phyloP scores from a whole-genome alignment of 2,888 invertebrate species.

The Megaustenia siamemsis region DNA sequence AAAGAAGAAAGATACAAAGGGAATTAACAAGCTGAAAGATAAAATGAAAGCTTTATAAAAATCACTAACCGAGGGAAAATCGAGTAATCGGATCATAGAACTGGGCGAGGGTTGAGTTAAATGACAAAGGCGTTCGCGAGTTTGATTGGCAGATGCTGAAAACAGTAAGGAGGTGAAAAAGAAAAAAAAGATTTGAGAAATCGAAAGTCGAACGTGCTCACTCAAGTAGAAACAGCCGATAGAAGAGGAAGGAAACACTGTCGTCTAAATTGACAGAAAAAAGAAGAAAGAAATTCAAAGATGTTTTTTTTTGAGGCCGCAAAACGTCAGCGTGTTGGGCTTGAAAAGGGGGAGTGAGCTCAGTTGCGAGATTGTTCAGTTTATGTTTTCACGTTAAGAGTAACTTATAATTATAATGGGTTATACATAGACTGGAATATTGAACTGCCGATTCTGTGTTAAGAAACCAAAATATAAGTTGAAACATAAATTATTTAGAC shows the following conservation, averaged over 20 bases:
- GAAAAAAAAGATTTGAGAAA: slow-evolving; percentile 8
- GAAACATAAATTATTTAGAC: too few species aligned
- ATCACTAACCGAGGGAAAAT: slow-evolving; percentile 16
- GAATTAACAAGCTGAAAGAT: not conserved
- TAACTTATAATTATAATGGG: too few species aligned
- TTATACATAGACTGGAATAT: too few species aligned
- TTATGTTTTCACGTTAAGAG: too few species aligned
- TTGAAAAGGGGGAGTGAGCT: too few species aligned
- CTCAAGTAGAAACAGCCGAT: slow-evolving; percentile 28
- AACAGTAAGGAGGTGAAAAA: not conserved
- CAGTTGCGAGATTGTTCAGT: too few species aligned
- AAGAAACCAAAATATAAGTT: too few species aligned
- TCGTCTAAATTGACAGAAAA: not conserved
- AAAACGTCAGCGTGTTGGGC: not conserved
- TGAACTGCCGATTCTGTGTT: too few species aligned
- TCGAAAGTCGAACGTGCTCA: slow-evolving; percentile 29
- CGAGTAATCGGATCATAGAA: slow-evolving; percentile 30
- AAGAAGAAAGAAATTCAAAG: not conserved
- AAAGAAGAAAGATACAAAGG: not conserved
- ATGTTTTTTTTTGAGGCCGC: not conserved
- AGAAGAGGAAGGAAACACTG: not conserved
- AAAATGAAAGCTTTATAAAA: slow-evolving; percentile 1
- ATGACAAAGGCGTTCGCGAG: slow-evolving; percentile 14
- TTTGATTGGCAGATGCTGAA: slow-evolving; percentile 36
- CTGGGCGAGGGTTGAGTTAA: slow-evolving; percentile 19